Evolutionary conservation across 2,888 invertebrate genomes (phyloP).

Genomic region (Alcis repandata): DNA sequence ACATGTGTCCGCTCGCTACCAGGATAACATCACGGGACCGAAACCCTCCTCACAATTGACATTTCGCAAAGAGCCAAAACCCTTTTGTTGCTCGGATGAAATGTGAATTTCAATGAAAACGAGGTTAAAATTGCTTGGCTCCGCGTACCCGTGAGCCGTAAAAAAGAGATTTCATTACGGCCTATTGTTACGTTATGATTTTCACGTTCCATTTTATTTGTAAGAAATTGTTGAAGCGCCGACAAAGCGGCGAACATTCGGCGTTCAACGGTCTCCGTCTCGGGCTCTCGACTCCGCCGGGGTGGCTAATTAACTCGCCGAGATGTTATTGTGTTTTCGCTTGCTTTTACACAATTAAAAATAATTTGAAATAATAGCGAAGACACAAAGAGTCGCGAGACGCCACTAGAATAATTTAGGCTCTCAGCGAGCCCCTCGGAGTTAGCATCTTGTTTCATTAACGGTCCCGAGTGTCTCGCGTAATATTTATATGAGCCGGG

Average conservation of each 20-base stretch:
- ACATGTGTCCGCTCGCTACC: conserved; percentile 64
- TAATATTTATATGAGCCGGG: conserved; percentile 76
- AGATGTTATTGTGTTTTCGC: conserved; percentile 73
- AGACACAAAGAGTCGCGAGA: conserved; percentile 68
- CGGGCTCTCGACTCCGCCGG: conserved; percentile 64
- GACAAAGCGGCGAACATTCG: conserved; percentile 56
- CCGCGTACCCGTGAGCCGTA: conserved; percentile 69
- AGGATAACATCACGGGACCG: conserved; percentile 61
- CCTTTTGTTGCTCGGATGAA: conserved; percentile 79
- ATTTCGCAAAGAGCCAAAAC: conserved; percentile 75
- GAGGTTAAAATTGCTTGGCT: conserved; percentile 78
- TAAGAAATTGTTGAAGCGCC: conserved; percentile 67
- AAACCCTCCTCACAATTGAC: conserved; percentile 80
- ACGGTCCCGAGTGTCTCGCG: conserved; percentile 65
- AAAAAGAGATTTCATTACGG: conserved; percentile 79
- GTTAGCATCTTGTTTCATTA: conserved; percentile 83
- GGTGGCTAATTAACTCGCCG: conserved; percentile 72
- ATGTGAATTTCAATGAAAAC: conserved; percentile 82
- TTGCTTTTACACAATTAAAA: conserved; percentile 83
- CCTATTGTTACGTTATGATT: conserved; percentile 79
- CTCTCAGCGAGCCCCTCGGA: conserved; percentile 64
- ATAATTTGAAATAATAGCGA: conserved; percentile 82
- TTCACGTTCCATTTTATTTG: conserved; percentile 75
- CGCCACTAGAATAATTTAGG: conserved; percentile 76
- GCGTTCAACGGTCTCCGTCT: conserved; percentile 67